Evolutionary conservation across 2,797 vertebrate species (phyloP).

Genomic region (Crenuchus spilurus): DNA sequence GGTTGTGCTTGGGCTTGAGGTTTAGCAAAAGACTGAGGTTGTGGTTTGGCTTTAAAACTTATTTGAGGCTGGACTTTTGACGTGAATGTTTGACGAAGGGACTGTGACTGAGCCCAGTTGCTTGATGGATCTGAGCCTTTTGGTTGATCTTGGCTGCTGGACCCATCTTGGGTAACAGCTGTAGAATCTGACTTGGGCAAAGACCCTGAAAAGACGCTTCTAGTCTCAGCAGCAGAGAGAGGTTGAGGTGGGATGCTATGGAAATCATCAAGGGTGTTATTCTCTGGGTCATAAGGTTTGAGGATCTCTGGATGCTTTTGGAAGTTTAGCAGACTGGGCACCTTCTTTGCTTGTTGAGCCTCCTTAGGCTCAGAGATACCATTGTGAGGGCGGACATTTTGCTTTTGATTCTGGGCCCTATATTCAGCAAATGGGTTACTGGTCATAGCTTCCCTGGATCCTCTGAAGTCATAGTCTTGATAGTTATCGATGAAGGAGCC

Average conservation of each 20-base stretch:
- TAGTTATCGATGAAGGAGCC: slow-evolving; percentile 74
- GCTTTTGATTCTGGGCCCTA: slow-evolving; percentile 73
- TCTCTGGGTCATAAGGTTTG: slow-evolving; percentile 90
- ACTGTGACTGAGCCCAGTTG: slow-evolving; percentile 54
- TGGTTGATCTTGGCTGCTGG: slow-evolving; percentile 64
- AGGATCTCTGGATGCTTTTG: slow-evolving; percentile 92
- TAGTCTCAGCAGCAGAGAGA: slow-evolving; percentile 61
- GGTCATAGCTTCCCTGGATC: slow-evolving; percentile 64
- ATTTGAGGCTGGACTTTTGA: slow-evolving; percentile 50
- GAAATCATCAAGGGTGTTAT: slow-evolving; percentile 73
- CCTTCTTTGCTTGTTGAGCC: slow-evolving; percentile 65
- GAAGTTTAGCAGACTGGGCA: slow-evolving; percentile 85
- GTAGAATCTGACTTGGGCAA: slow-evolving; percentile 65
- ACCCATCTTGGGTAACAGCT: slow-evolving; percentile 34
- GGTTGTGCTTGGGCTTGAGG: slow-evolving; percentile 38
- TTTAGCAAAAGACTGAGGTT: slow-evolving; percentile 36
- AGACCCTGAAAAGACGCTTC: slow-evolving; percentile 64
- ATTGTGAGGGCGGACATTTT: slow-evolving; percentile 70
- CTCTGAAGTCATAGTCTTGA: slow-evolving; percentile 73
- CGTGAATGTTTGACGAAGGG: slow-evolving; percentile 44
- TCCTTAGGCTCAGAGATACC: slow-evolving; percentile 67
- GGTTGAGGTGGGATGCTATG: slow-evolving; percentile 66
- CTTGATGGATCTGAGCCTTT: slow-evolving; percentile 57
- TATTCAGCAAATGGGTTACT: slow-evolving; percentile 79
- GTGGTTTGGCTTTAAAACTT: slow-evolving; percentile 52